Percentiles rank a stretch among this genome's conserved stretches.
Conservation (phyloP, 30 jellyfish, hydroid and myxozoan genomes). For the Hydractinia symbiolongicarpus region DNA sequence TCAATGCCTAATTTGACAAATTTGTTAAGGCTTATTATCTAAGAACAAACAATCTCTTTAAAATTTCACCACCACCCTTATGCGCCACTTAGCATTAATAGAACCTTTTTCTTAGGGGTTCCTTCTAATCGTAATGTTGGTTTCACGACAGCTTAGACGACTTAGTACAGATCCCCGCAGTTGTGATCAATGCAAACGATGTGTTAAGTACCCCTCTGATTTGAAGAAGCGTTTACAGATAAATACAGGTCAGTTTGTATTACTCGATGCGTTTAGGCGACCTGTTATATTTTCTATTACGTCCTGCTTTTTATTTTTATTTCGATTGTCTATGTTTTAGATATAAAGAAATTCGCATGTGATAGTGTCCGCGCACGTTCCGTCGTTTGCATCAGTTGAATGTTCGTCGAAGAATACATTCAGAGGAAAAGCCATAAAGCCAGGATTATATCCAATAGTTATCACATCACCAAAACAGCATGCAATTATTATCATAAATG, state of each 20-base stretch:
- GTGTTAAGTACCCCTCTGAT: constrained; percentile 95
- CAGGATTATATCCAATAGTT: too few species aligned
- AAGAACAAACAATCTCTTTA: too few species aligned
- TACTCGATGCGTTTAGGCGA: neutral
- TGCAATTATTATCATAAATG: too few species aligned
- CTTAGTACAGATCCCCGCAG: constrained; percentile 90
- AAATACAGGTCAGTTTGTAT: constrained; percentile 67
- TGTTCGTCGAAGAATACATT: constrained; percentile 92
- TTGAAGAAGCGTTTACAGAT: constrained; percentile 85
- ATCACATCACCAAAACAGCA: too few species aligned
- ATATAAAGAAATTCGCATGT: constrained; percentile 82
- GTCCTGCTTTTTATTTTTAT: neutral
- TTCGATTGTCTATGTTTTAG: constrained; percentile 33
- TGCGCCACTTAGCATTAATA: too few species aligned
- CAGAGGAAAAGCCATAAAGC: constrained; percentile 99
- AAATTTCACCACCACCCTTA: too few species aligned
- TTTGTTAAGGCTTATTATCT: too few species aligned
- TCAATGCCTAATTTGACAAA: too few species aligned
- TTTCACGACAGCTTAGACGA: constrained; percentile 65
- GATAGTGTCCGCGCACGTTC: constrained; percentile 81
- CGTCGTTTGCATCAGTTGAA: constrained; percentile 94
- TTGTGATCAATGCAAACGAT: constrained; percentile 88
- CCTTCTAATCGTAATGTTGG: constrained; percentile 22
- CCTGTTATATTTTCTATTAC: neutral
- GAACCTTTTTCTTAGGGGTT: too few species aligned